These are phyloP conservation scores for Anoplopoma fimbria DNA, from an alignment of 2,113 vertebrate genomes.

Conservation along the genomic window DNA sequence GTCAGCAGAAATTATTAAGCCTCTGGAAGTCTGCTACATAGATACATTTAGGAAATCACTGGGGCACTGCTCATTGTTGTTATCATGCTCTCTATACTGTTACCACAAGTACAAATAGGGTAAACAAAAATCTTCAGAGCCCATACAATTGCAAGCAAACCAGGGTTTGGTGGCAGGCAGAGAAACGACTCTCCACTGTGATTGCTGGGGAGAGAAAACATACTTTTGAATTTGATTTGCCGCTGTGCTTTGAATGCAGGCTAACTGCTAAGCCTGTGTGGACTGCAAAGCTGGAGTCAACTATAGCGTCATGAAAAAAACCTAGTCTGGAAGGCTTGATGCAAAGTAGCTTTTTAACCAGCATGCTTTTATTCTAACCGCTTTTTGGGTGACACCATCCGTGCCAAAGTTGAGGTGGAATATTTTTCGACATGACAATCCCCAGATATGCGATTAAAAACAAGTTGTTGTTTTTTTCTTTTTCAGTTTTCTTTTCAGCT, in stretches of 20 bases:
- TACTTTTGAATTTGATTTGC: conserved; percentile 27
- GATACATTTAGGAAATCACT: conserved; percentile 64
- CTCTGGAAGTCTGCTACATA: conserved; percentile 37
- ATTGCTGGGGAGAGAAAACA: conserved; percentile 39
- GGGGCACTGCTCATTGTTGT: conserved; percentile 41
- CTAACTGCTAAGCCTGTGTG: conserved; percentile 22
- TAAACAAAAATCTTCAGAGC: conserved; percentile 65
- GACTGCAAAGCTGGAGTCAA: conserved; percentile 11
- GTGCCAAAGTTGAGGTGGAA: conserved; percentile 13
- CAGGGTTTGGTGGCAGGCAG: conserved; percentile 19
- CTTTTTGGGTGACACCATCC: not conserved
- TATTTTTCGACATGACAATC: not conserved
- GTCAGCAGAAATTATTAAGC: conserved; percentile 75
- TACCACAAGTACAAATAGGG: conserved; percentile 19
- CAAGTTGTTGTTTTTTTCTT: conserved; percentile 37
- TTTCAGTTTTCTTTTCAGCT: conserved; percentile 3
- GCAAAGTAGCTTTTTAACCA: conserved; percentile 6
- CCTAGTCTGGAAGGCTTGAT: conserved; percentile 1
- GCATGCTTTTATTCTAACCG: not conserved
- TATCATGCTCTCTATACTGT: conserved; percentile 34
- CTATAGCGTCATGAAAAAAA: conserved; percentile 4
- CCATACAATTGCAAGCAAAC: conserved; percentile 25
- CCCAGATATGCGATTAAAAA: not conserved
- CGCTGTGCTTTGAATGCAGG: conserved; percentile 37
- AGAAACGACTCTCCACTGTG: conserved; percentile 24